Conservation (phyloP, 2,888 invertebrate genomes). For the Xanthostigma xanthostigma region DNA sequence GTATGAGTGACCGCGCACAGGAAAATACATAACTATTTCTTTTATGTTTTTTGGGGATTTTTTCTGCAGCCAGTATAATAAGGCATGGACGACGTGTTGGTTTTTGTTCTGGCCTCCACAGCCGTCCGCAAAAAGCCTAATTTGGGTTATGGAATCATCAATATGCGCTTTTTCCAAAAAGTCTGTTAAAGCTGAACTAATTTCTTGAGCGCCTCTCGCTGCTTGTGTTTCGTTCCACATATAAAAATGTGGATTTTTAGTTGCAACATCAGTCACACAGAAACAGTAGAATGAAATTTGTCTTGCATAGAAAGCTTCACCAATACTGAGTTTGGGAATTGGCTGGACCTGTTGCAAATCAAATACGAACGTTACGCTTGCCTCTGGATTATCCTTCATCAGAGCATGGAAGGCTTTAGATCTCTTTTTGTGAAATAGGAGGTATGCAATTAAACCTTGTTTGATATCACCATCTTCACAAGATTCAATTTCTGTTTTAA, state of each 20-base stretch:
- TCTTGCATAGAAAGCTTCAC: constrained; percentile 16
- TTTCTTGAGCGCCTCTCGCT: constrained; percentile 13
- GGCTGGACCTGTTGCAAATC: constrained; percentile 17
- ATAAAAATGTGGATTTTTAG: constrained; percentile 14
- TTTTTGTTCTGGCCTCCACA: constrained; percentile 16
- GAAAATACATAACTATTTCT: constrained; percentile 1
- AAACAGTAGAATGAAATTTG: constrained; percentile 15
- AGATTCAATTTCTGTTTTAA: constrained; percentile 7
- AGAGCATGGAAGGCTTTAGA: constrained; percentile 13
- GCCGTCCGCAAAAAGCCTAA: constrained; percentile 15
- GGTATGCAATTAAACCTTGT: constrained; percentile 10
- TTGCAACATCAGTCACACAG: constrained; percentile 12
- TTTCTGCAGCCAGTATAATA: constrained; percentile 13
- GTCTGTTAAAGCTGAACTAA: constrained; percentile 12
- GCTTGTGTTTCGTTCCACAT: constrained; percentile 13
- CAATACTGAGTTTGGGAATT: constrained; percentile 16
- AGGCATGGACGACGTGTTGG: constrained; percentile 13
- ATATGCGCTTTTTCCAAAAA: constrained; percentile 6
- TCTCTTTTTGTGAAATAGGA: constrained; percentile 14
- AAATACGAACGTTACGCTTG: constrained; percentile 14
- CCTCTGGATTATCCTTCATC: constrained; percentile 10
- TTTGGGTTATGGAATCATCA: constrained; percentile 1
- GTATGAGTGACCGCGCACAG: constrained; percentile 5
- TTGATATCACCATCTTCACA: constrained; percentile 11
- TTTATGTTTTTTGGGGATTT: constrained; percentile 8